Base-by-base conservation (phyloP, 1,140 invertebrate genomes). In the Nilaparvata lugens region DNA sequence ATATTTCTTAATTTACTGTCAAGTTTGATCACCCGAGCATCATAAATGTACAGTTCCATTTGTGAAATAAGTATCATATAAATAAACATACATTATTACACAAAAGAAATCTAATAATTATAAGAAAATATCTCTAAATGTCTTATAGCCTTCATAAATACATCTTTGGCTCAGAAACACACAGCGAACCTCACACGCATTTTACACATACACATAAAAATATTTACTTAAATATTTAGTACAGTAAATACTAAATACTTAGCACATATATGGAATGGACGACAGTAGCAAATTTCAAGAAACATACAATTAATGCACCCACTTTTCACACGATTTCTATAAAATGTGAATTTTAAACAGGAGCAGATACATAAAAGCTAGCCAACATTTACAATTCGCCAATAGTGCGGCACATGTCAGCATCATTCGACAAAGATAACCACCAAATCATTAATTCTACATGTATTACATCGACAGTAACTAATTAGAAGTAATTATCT, bases 61-160 rank as follows among this genome's bases (percentile, higher is more conserved):
- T 35, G 31, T 35, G 31, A 35, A 35, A 35, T 35, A 35, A 35
- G 31, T 35, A 11, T 35, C 31, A 35, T 35, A 35, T 11, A 35
- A 35, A 35, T 35, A 11, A 35, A 35, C 31, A 35, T 35, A 35
- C 31, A 35, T 35, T 35, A 35, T 35, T 35, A 35, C 31, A 35
- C 31, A 35, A 35, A 35, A 35, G 31, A 35, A 35, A 35, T 35
- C 31, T 35, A 35, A 35, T 35, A 35, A 35, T 35, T 35, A 35
- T 35, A 35, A 35, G 31, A 35, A 35, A 35, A 35, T 35, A 35
- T 35, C 31, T 35, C 31, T 35, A 35, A 35, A 35, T 35, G 31
- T 35, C 31, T 48, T 48, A 48, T 48, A 48, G 45, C 45, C 45
- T 48, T 48, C 45, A 48, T 48, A 48, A 48, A 48, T 19, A 48